A percentile compares a stretch with the other conserved stretches of the same genome.
phyloP scores from a whole-genome alignment of 1,140 invertebrate species.

The Catajapyx aquilonaris region DNA sequence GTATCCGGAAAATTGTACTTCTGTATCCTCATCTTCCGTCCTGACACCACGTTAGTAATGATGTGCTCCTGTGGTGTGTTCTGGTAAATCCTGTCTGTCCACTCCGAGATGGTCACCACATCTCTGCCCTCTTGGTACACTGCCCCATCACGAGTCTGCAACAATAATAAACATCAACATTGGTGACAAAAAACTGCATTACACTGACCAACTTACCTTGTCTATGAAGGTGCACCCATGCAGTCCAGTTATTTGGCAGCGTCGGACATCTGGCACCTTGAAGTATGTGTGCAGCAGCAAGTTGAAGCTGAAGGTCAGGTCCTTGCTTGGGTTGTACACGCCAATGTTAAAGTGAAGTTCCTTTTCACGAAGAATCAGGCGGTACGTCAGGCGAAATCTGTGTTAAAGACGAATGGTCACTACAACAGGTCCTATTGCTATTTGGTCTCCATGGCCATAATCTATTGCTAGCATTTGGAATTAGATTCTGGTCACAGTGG shows the following conservation, averaged over 20 bases:
- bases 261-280: conserved; percentile 76
- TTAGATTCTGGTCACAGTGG: no score
- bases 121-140: conserved; percentile 71
- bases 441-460: no score
- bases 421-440: no score
- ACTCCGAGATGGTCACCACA: conserved; percentile 67
- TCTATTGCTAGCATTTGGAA: no score
- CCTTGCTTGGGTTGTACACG: conserved; percentile 78
- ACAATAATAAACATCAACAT: conserved; percentile 11
- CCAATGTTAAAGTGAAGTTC: conserved; percentile 80
- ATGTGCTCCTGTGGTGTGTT: conserved; percentile 80
- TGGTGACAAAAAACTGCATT: no score
- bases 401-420: conserved; percentile 15
- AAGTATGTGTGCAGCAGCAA: conserved; percentile 85
- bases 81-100: conserved; percentile 83
- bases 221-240: conserved; percentile 81
- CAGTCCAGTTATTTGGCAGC: conserved; percentile 74
- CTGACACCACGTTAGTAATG: conserved; percentile 78
- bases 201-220: conserved; percentile 54
- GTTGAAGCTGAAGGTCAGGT: conserved; percentile 76
- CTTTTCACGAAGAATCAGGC: conserved; percentile 70
- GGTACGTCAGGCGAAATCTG: conserved; percentile 63
- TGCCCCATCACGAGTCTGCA: conserved; percentile 52
- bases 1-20: conserved; percentile 89
- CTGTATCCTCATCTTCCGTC: conserved; percentile 72